Percentiles rank a stretch among this genome's conserved stretches.
phyloP scores from a whole-genome alignment of 1,140 invertebrate species.

The Sycophila sp. region DNA sequence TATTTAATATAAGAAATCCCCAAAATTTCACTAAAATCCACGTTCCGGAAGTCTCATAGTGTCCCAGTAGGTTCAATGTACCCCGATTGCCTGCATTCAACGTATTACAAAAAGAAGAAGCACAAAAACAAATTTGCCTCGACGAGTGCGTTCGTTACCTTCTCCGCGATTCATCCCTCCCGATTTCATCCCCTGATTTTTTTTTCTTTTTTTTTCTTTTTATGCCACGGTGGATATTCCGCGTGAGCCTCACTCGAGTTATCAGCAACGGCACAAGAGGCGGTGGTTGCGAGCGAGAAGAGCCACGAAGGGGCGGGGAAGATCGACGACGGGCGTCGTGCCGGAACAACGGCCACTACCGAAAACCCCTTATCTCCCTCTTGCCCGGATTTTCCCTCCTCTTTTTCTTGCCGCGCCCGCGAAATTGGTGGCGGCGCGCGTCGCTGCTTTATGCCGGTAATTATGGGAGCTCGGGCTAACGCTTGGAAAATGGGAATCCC shows the following conservation, averaged over 20 bases:
- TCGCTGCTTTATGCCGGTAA: conserved; percentile 13
- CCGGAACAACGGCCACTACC: conserved; percentile 31
- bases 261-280: not conserved
- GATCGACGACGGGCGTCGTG: conserved; percentile 21
- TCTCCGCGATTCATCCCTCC: too few relatives aligned
- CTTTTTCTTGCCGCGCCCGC: not conserved
- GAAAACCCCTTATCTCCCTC: conserved; percentile 37
- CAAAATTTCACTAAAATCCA: too few relatives aligned
- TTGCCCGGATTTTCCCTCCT: conserved; percentile 12
- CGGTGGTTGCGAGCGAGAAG: not conserved
- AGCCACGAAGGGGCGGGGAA: not conserved
- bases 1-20: too few relatives aligned
- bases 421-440: conserved; percentile 1
- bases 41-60: too few relatives aligned
- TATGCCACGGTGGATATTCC: not conserved
- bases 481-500: not conserved
- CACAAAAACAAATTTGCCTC: too few relatives aligned
- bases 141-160: too few relatives aligned
- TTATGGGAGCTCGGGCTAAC: not conserved
- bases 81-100: too few relatives aligned
- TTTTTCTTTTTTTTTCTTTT: too few relatives aligned
- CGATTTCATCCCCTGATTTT: too few relatives aligned
- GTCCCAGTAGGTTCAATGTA: too few relatives aligned
- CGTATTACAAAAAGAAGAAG: too few relatives aligned
- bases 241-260: not conserved